phyloP scores from a whole-genome alignment of 2,797 vertebrate genomes.

The Sylvilagus floridanus region DNA sequence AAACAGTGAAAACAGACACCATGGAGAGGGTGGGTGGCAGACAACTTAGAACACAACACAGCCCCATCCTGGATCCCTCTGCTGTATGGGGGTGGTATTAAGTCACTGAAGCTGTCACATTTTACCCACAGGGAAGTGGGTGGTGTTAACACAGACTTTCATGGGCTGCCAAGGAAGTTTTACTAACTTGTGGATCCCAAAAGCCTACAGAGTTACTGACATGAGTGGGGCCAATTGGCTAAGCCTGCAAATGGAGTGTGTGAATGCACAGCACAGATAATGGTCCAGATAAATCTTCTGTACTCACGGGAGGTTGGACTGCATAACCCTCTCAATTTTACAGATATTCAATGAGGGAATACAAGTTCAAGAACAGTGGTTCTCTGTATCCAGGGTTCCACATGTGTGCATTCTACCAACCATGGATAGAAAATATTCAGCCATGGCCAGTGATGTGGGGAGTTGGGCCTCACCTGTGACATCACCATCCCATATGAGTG shows the following conservation, averaged over 20 bases:
- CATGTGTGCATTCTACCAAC: neutral
- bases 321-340: neutral
- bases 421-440: neutral
- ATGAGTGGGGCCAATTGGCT: too few species aligned
- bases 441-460: too few species aligned
- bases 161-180: neutral
- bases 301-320: neutral
- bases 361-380: neutral
- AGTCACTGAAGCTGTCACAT: neutral
- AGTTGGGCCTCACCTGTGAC: too few species aligned
- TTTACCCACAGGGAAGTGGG: neutral
- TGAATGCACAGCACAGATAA: rapidly evolving
- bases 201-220: neutral
- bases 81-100: neutral
- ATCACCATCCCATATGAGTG: too few species aligned
- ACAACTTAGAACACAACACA: neutral
- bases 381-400: neutral
- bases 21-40: neutral
- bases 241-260: neutral
- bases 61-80: neutral
- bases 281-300: neutral
- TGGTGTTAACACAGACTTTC: neutral
- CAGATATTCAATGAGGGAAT: neutral
- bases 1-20: neutral
- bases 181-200: neutral